phyloP scores from a whole-genome alignment of 1,140 invertebrate genomes.

The Drosophila insularis region DNA sequence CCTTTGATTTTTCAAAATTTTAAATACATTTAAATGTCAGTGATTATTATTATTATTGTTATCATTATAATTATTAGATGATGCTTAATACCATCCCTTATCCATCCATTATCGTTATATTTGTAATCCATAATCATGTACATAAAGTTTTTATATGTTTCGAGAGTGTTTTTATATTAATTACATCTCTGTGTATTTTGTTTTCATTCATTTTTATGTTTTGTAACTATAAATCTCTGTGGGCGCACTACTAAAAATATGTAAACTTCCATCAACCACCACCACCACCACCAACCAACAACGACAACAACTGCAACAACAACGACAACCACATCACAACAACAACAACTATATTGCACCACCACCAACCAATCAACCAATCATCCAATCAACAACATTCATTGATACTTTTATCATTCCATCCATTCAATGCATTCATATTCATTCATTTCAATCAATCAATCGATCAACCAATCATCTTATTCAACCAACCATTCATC shows the following conservation, averaged over 20 bases:
- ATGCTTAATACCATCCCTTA: slow-evolving; percentile 3
- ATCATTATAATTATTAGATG: not conserved
- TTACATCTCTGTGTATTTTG: slow-evolving; percentile 63
- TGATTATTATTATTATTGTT: not conserved
- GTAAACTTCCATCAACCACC: slow-evolving; percentile 34
- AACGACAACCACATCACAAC: slow-evolving; percentile 40
- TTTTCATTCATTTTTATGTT: slow-evolving; percentile 79
- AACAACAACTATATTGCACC: slow-evolving; percentile 33
- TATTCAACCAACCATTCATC: slow-evolving; percentile 45
- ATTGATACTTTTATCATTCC: slow-evolving; percentile 69
- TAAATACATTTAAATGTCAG: not conserved
- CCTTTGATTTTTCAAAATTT: not conserved
- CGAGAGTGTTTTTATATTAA: slow-evolving; percentile 39
- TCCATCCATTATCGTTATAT: not conserved
- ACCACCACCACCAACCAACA: slow-evolving; percentile 45
- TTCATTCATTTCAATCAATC: slow-evolving; percentile 37
- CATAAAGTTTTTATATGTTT: slow-evolving; percentile 21
- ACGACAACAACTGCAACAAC: slow-evolving; percentile 46
- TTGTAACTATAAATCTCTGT: slow-evolving; percentile 64
- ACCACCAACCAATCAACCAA: slow-evolving; percentile 28
- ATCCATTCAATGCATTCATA: slow-evolving; percentile 66
- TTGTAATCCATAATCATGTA: slow-evolving; percentile 17
- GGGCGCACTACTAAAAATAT: slow-evolving; percentile 70
- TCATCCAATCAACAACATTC: slow-evolving; percentile 38
- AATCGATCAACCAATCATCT: slow-evolving; percentile 24